A percentile compares a stretch with the other conserved stretches of the same genome.
phyloP scores from a whole-genome alignment of 92 coral and sea anemone genomes.

The Montipora capitata region DNA sequence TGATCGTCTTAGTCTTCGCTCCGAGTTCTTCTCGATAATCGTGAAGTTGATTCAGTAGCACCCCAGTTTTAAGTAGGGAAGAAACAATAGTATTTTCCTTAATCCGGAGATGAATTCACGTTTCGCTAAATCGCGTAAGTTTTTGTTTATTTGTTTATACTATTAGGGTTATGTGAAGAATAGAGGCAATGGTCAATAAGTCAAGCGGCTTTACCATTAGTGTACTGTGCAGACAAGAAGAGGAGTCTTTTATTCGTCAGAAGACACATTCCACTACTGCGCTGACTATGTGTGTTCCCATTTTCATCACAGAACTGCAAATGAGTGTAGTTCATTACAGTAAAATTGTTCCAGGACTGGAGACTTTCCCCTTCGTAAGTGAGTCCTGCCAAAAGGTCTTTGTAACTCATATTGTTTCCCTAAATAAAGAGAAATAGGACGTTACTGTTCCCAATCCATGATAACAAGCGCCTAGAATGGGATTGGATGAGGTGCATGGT shows the following conservation, averaged over 20 bases:
- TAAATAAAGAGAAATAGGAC: constrained; percentile 1
- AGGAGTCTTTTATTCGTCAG: constrained; percentile 86
- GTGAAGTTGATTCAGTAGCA: too few species aligned
- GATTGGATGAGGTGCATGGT: too few species aligned
- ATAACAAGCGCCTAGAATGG: too few species aligned
- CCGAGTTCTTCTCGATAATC: too few species aligned
- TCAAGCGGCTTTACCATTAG: constrained; percentile 3
- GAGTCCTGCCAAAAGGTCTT: constrained; percentile 82
- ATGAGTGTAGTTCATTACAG: constrained; percentile 66
- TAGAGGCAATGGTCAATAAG: background rate
- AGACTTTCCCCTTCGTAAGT: constrained; percentile 81
- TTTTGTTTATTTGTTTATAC: too few species aligned
- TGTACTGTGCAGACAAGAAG: constrained; percentile 84
- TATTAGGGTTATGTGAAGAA: too few species aligned
- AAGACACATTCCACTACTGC: constrained; percentile 87
- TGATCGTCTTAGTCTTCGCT: too few species aligned
- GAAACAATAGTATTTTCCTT: too few species aligned
- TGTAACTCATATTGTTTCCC: constrained; percentile 86
- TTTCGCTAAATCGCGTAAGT: too few species aligned
- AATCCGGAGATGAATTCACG: too few species aligned
- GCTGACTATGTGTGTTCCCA: constrained; percentile 13
- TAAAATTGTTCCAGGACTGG: constrained; percentile 73
- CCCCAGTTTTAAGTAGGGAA: too few species aligned
- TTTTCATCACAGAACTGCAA: constrained; percentile 73
- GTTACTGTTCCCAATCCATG: too few species aligned